phyloP scores from a whole-genome alignment of 2,113 vertebrate species.

The Chascanopsetta lugubris region DNA sequence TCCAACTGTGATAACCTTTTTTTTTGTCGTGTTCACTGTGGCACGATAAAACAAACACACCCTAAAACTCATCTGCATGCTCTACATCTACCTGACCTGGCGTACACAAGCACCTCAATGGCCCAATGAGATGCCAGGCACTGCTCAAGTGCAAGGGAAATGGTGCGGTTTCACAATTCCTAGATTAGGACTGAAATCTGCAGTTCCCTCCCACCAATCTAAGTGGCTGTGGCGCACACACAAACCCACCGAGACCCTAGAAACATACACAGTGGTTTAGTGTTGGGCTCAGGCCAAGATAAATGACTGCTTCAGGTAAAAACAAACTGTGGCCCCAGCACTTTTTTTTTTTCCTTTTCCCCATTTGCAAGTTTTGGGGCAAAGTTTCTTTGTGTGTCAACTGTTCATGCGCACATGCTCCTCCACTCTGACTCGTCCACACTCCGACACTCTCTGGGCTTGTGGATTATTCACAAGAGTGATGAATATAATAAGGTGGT shows the following conservation, averaged over 20 bases:
- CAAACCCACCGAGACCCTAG: constrained; percentile 80
- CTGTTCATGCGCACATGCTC: constrained; percentile 58
- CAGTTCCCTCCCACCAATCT: constrained; percentile 64
- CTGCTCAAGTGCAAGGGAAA: constrained; percentile 72
- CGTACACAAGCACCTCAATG: constrained; percentile 44
- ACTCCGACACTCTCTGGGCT: constrained; percentile 52
- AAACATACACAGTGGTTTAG: constrained; percentile 83
- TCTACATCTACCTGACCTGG: constrained; percentile 45
- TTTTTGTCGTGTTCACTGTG: constrained; percentile 2
- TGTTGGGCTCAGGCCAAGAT: constrained; percentile 80
- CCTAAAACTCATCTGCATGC: constrained; percentile 43
- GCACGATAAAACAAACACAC: constrained; percentile 44
- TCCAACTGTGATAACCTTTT: constrained; percentile 6
- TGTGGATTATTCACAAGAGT: constrained; percentile 72
- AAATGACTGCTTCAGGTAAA: constrained; percentile 84
- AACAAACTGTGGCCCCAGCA: constrained; percentile 77
- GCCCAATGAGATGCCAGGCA: constrained; percentile 55
- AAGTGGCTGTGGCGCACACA: constrained; percentile 81
- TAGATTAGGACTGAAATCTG: constrained; percentile 81
- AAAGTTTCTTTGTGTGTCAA: constrained; percentile 59
- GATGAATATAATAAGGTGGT: constrained; percentile 65
- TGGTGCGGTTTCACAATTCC: constrained; percentile 82
- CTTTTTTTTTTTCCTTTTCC: constrained; percentile 32
- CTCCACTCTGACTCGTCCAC: constrained; percentile 45
- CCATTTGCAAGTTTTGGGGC: constrained; percentile 53